Conservation (phyloP, 30 jellyfish, hydroid and myxozoan species). For the Catostylus mosaicus region DNA sequence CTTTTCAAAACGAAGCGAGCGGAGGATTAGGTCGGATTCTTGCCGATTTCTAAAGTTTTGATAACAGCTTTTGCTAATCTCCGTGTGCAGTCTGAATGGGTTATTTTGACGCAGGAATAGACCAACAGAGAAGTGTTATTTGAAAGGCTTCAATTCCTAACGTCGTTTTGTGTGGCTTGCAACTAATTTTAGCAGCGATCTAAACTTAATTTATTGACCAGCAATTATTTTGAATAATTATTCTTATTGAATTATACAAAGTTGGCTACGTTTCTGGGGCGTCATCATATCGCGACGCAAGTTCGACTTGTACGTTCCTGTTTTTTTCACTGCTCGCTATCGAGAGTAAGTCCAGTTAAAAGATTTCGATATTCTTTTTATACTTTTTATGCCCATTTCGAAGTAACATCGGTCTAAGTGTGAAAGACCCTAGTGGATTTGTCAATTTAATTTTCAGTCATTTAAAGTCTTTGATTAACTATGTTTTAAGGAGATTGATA, state of each 20-base stretch:
- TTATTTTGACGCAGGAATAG: background rate
- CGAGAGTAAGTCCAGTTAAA: too few relatives aligned
- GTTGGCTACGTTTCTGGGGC: background rate
- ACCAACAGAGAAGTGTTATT: constrained; percentile 14
- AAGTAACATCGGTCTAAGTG: too few relatives aligned
- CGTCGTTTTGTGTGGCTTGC: constrained; percentile 38
- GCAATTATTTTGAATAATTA: background rate
- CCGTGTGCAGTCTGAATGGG: constrained; percentile 39
- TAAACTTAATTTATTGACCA: background rate
- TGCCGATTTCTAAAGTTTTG: constrained; percentile 15
- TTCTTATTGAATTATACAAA: background rate
- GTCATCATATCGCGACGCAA: background rate
- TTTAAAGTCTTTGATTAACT: too few relatives aligned
- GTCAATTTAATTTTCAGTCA: too few relatives aligned
- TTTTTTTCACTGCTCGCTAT: background rate
- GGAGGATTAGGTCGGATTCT: constrained; percentile 6
- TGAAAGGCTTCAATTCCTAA: background rate
- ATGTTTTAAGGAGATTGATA: too few relatives aligned
- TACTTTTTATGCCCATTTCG: too few relatives aligned
- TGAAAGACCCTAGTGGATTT: too few relatives aligned
- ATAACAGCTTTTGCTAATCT: constrained; percentile 17
- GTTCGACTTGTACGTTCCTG: background rate
- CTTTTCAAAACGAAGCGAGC: background rate
- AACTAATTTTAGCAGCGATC: background rate
- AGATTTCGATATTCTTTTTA: too few relatives aligned